Percentiles rank a stretch among this genome's conserved stretches.
These are phyloP conservation scores for Digitonthophagus gazella DNA, from an alignment of 2,888 invertebrate genomes.

Conservation along the genomic window DNA sequence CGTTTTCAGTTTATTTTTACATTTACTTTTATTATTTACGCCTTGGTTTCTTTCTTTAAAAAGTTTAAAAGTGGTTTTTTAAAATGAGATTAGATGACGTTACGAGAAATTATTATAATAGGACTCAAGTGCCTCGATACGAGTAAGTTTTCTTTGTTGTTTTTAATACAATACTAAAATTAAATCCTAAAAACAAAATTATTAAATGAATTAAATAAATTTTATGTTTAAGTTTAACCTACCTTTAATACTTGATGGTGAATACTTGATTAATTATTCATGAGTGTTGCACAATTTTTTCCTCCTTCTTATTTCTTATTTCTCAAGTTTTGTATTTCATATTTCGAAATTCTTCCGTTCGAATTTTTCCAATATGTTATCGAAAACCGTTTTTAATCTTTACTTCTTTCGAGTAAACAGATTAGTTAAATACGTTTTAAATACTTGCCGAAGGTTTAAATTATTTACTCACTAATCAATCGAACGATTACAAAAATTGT, in stretches of 20 bases:
- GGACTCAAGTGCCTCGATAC: conserved; percentile 19
- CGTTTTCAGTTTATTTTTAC: neutral
- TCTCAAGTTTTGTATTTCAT: no score
- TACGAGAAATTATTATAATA: conserved; percentile 4
- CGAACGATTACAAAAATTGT: neutral
- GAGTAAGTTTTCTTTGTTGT: conserved; percentile 26
- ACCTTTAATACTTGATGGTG: no score
- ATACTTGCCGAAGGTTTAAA: neutral
- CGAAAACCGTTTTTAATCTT: neutral
- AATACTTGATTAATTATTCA: neutral
- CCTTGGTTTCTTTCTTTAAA: neutral
- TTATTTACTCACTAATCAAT: neutral
- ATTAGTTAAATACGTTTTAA: neutral
- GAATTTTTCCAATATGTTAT: neutral
- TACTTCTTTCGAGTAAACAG: no score
- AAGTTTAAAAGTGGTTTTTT: neutral
- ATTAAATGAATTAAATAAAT: no score
- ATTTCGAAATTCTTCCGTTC: neutral
- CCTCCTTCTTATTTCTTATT: no score
- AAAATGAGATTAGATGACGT: conserved; percentile 2
- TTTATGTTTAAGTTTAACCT: no score
- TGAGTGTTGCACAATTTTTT: neutral
- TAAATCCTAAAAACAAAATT: no score
- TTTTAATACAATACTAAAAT: no score
- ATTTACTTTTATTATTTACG: neutral